These are phyloP conservation scores for Sinocyclocheilus anshuiensis DNA, from an alignment of 2,113 vertebrate species.

Conservation along the genomic window DNA sequence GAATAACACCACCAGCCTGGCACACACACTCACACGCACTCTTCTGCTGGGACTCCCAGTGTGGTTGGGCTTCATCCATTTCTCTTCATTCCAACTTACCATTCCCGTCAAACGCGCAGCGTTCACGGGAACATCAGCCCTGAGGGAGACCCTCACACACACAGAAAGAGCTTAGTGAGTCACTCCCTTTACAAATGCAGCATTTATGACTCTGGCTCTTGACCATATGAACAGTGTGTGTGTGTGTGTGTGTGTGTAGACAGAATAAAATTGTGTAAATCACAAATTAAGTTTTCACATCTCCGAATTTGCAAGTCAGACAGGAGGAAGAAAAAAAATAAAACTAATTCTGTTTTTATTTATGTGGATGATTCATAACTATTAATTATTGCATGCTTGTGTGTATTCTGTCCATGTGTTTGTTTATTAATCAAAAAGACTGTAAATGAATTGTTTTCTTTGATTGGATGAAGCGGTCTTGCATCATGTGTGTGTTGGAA, in stretches of 20 bases:
- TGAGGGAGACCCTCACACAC: constrained; percentile 47
- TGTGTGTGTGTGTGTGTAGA: not conserved
- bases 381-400: not conserved
- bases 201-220: constrained; percentile 36
- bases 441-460: constrained; percentile 9
- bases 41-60: constrained; percentile 40
- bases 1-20: constrained; percentile 34
- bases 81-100: constrained; percentile 42
- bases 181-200: constrained; percentile 38
- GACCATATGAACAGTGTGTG: constrained; percentile 21
- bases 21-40: constrained; percentile 26
- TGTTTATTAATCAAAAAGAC: not conserved
- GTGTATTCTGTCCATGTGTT: not conserved
- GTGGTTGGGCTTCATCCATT: constrained; percentile 44
- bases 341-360: not conserved
- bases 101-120: constrained; percentile 42
- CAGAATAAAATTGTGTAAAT: not conserved
- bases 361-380: constrained; percentile 1
- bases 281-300: not conserved
- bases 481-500: constrained; percentile 43
- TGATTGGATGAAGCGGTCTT: constrained; percentile 24
- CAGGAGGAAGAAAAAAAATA: not conserved
- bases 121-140: constrained; percentile 46
- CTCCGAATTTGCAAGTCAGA: not conserved
- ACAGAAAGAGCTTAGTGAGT: constrained; percentile 48